Base-by-base conservation (phyloP, 2,113 vertebrate genomes). In the Strix aluco region DNA sequence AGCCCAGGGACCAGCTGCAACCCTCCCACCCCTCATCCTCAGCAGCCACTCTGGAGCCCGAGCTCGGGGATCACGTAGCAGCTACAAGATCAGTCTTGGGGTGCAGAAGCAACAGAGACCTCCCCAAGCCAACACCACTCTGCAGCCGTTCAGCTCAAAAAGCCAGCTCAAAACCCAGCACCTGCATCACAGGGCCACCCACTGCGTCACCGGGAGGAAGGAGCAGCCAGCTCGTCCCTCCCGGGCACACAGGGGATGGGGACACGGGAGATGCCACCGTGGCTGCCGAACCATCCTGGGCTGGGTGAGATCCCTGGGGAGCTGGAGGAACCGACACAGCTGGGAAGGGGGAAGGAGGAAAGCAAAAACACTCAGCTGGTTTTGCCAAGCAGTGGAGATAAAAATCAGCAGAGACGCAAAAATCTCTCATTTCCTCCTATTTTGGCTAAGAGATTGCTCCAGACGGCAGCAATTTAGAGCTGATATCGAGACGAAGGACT, bases 391-490 rank as follows among this genome's bases (percentile, higher is more conserved):
- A 79, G 74, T 47, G 7, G 57, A 97, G 95, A 96, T 93, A 96
- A 94, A 96, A 94, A 96, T 91, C 96, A 94, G 89, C 78, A 86
- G 69, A 81, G 78, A 93, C 0, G 1, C 40, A 91, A 92, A 96
- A 95, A 88, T 83, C 96, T 95, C 83, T 92, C 61, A 93, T 95
- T 94, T 96, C 95, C 87, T 92, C 86, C 61, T 82, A 90, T 96
- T 97, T 93, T 93, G 86, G 95, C 97, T 51, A 80, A 74, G 79
- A 27, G 46, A 20, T 67, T 32, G 59, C 88, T 96, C 94, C 90
- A 95, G 93, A 94, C 26, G 69, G 94, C 92, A 96, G 93, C 93
- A 93, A 97, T 96, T 94, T 96, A 90, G 88, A 92, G 83, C 67
- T 46, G 88, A 87, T 72, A 63, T 4, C 0, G 15, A 96, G 90